These are phyloP conservation scores for Phalacrocorax aristotelis DNA, from an alignment of 2,113 vertebrate species.

Conservation along the genomic window DNA sequence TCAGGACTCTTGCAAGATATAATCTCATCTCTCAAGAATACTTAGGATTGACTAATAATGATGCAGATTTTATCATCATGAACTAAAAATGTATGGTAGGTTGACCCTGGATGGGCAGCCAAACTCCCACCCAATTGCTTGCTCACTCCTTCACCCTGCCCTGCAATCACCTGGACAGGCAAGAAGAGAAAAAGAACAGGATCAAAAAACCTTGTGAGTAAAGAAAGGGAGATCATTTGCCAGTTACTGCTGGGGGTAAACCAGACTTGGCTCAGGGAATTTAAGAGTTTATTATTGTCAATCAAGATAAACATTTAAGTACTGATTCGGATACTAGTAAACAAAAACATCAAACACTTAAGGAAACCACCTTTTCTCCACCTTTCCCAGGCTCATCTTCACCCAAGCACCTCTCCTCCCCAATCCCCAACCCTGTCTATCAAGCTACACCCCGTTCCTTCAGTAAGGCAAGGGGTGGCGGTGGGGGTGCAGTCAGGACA, in stretches of 20 bases:
- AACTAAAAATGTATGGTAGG: not conserved
- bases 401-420: not conserved
- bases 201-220: not conserved
- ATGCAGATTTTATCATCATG: not conserved
- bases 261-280: not conserved
- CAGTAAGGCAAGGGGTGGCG: not conserved
- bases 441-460: not conserved
- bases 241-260: not conserved
- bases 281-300: not conserved
- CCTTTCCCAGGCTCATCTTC: not conserved
- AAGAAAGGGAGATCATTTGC: not conserved
- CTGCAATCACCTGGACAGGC: not conserved
- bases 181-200: not conserved
- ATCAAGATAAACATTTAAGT: not conserved
- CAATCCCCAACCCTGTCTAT: fast-evolving
- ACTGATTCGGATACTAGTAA: not conserved
- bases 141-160: not conserved
- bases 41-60: not conserved
- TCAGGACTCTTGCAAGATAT: not conserved
- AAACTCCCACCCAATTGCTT: not conserved
- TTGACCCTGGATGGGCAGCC: not conserved
- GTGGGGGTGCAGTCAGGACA: not conserved
- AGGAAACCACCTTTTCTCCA: not conserved
- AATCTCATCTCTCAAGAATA: not conserved
- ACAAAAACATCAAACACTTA: not conserved